Percentiles rank a stretch among this genome's conserved stretches.
These are phyloP conservation scores for Tachina lurida DNA, from an alignment of 2,888 invertebrate genomes.

Conservation along the genomic window DNA sequence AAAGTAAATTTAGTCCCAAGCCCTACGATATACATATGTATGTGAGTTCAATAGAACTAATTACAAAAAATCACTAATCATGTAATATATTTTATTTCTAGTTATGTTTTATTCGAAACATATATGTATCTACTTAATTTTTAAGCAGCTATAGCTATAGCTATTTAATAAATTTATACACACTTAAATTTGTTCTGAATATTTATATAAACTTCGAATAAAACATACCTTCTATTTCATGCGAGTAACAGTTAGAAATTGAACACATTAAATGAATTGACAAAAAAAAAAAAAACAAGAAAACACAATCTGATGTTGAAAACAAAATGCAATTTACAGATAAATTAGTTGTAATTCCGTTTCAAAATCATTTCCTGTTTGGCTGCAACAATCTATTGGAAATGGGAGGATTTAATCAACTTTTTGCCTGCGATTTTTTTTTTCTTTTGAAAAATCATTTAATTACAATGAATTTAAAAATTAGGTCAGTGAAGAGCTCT, in stretches of 20 bases:
- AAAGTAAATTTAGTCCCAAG: too few species aligned
- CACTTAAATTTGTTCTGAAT: too few species aligned
- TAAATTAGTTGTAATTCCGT: constrained; percentile 68
- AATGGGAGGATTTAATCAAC: constrained; percentile 48
- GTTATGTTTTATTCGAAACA: too few species aligned
- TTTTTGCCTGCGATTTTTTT: background rate
- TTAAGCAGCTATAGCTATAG: too few species aligned
- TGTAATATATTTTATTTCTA: constrained; percentile 10
- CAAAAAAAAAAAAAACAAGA: constrained; percentile 2
- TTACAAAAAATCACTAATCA: background rate
- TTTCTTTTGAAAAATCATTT: constrained; percentile 48
- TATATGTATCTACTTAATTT: too few species aligned
- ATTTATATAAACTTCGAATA: too few species aligned
- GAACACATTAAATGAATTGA: background rate
- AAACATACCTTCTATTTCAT: too few species aligned
- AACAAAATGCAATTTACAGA: constrained; percentile 53
- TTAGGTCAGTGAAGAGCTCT: constrained; percentile 19
- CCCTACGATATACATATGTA: background rate
- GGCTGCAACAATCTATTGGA: constrained; percentile 33
- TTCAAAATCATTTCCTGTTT: constrained; percentile 61
- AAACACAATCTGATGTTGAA: constrained; percentile 24
- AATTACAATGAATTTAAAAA: constrained; percentile 44
- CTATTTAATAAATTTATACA: too few species aligned
- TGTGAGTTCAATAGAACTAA: background rate
- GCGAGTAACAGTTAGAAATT: background rate